Base-by-base conservation (phyloP, 2,797 vertebrate genomes). In the Varecia variegata region DNA sequence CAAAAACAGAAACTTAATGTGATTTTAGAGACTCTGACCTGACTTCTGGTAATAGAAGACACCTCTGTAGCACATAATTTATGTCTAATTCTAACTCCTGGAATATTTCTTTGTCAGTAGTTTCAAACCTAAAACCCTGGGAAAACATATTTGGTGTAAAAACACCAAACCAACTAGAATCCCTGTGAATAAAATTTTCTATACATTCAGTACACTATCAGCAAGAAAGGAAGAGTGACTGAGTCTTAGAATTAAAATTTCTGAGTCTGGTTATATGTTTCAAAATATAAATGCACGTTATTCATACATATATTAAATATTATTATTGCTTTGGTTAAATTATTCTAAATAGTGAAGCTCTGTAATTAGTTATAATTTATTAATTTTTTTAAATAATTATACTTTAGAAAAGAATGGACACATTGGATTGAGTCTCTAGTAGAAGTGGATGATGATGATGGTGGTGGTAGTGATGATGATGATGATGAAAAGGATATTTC, bases 31-130 rank as follows among this genome's bases (percentile, higher is more conserved):
- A 97, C 97, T 97, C 91, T 92, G 60, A 92, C 93, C 88, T 98
- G 97, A 98, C 82, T 97, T 96, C 90, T 89, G 96, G 95, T 97
- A 98, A 97, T 86, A 97, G 97, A 97, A 97, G 95, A 97, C 95
- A 92, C 58, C 68, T 97, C 76, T 60, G 67, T 47, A 97, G 92
- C 94, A 95, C 92, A 96, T 76, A 97, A 98, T 98, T 98, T 98
- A 98, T 1, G 0, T 96, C 88, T 94, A 97, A 98, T 94, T 95
- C 83, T 97, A 93, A 90, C 87, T 98, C 81, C 96, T 97, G 97
- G 96, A 97, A 97, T 97, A 96, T 97, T 98, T 98, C 93, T 97
- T 97, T 97, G 93, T 98, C 93, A 97, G 96, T 70, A 74, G 68
- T 96, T 98, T 97, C 90, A 96, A 97, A 96, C 73, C 81, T 88